These are phyloP conservation scores for Drosophila formosana DNA, from an alignment of 2,888 invertebrate species.

Conservation along the genomic window DNA sequence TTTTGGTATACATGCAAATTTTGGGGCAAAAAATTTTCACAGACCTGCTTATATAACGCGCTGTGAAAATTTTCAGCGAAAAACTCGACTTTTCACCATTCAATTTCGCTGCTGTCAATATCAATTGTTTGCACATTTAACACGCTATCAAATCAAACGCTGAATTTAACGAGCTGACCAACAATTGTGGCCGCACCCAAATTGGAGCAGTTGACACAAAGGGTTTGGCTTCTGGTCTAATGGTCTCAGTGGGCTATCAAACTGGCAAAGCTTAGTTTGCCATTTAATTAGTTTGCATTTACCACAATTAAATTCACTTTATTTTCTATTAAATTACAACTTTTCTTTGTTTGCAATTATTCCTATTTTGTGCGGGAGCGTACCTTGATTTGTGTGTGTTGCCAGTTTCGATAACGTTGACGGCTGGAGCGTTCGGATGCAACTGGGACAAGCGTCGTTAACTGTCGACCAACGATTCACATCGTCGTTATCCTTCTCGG, in stretches of 20 bases:
- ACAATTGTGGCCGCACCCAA: constrained; percentile 62
- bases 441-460: constrained; percentile 81
- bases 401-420: constrained; percentile 75
- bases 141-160: constrained; percentile 67
- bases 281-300: constrained; percentile 41
- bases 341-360: constrained; percentile 3
- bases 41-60: constrained; percentile 74
- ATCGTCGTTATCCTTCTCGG: constrained; percentile 58
- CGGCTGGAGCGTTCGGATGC: constrained; percentile 82
- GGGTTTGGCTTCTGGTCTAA: constrained; percentile 55
- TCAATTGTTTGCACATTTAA: constrained; percentile 51
- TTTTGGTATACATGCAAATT: constrained; percentile 82
- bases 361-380: constrained; percentile 17
- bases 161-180: constrained; percentile 34
- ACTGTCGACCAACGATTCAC: constrained; percentile 67
- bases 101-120: constrained; percentile 3
- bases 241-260: constrained; percentile 2
- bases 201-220: constrained; percentile 27
- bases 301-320: constrained; percentile 10
- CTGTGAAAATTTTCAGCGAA: constrained; percentile 9
- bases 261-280: constrained; percentile 26
- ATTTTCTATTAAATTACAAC: constrained; percentile 10
- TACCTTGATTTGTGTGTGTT: constrained; percentile 70
- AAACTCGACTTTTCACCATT: constrained; percentile 26
- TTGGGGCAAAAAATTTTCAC: constrained; percentile 74